phyloP scores from a whole-genome alignment of 2,797 vertebrate genomes.

The Leuciscus waleckii region DNA sequence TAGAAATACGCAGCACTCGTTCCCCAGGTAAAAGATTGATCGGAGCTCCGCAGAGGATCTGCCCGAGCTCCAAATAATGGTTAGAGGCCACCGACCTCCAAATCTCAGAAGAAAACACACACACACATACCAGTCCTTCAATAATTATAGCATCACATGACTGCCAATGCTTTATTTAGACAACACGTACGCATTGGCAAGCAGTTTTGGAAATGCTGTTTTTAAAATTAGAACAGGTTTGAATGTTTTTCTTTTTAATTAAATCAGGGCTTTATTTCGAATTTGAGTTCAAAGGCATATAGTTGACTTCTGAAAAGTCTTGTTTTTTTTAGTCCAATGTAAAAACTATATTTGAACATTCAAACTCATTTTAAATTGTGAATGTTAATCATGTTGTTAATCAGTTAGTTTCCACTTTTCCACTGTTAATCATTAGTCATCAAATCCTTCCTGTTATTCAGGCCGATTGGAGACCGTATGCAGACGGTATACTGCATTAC shows the following conservation, averaged over 20 bases:
- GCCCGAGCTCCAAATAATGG: constrained; percentile 82
- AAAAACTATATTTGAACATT: not conserved
- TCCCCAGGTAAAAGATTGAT: constrained; percentile 83
- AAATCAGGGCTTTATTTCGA: not conserved
- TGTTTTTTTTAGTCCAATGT: not conserved
- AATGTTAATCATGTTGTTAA: not conserved
- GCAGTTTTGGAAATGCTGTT: constrained; percentile 45
- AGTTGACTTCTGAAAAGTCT: not conserved
- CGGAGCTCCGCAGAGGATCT: constrained; percentile 76
- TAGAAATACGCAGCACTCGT: constrained; percentile 82
- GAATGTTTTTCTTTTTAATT: not conserved
- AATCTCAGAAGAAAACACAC: constrained; percentile 74
- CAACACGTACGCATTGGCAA: constrained; percentile 61
- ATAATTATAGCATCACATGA: constrained; percentile 77
- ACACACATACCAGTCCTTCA: constrained; percentile 58
- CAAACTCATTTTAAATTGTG: not conserved
- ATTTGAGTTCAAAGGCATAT: not conserved
- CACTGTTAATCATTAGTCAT: not conserved
- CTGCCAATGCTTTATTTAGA: constrained; percentile 73
- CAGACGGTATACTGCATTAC: not conserved
- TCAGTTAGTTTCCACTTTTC: not conserved
- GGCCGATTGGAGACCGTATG: not conserved
- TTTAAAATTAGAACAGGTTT: constrained; percentile 27
- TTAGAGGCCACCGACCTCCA: constrained; percentile 80
- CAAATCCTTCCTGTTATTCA: not conserved